phyloP scores from a whole-genome alignment of 2,888 invertebrate genomes.

The Spodoptera exigua region DNA sequence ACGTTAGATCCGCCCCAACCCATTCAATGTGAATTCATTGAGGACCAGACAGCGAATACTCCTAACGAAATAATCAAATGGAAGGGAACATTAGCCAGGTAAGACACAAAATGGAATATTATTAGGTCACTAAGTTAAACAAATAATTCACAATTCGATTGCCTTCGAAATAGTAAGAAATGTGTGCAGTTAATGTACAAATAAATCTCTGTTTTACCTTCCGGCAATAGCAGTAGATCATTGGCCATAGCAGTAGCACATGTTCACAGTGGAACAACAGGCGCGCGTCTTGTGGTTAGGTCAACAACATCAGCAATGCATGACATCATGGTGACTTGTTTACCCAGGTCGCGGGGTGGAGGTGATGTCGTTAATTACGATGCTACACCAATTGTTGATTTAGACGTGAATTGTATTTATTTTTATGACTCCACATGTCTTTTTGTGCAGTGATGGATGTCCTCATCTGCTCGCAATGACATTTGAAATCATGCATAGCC shows the following conservation, averaged over 20 bases:
- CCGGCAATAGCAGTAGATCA: slow-evolving; percentile 8
- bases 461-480: slow-evolving; percentile 23
- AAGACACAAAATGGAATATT: slow-evolving; percentile 49
- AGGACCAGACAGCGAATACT: slow-evolving; percentile 62
- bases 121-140: slow-evolving; percentile 21
- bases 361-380: slow-evolving; percentile 77
- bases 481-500: slow-evolving; percentile 17
- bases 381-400: slow-evolving; percentile 71
- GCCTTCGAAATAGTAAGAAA: slow-evolving; percentile 11
- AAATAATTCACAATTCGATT: slow-evolving; percentile 1
- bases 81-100: slow-evolving; percentile 83
- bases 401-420: slow-evolving; percentile 61
- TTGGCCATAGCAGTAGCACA: slow-evolving; percentile 22
- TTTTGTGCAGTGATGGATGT: slow-evolving; percentile 31
- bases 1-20: slow-evolving; percentile 68
- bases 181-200: slow-evolving; percentile 17
- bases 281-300: slow-evolving; percentile 69
- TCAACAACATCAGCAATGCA: slow-evolving; percentile 79
- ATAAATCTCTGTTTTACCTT: slow-evolving; percentile 36
- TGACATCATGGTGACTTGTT: slow-evolving; percentile 84
- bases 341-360: slow-evolving; percentile 78
- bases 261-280: slow-evolving; percentile 54
- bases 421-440: slow-evolving; percentile 47
- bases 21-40: slow-evolving; percentile 65
- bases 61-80: slow-evolving; percentile 74